Evolutionary conservation across 2,888 invertebrate genomes (phyloP).

Genomic region (Epinotia bilunana): DNA sequence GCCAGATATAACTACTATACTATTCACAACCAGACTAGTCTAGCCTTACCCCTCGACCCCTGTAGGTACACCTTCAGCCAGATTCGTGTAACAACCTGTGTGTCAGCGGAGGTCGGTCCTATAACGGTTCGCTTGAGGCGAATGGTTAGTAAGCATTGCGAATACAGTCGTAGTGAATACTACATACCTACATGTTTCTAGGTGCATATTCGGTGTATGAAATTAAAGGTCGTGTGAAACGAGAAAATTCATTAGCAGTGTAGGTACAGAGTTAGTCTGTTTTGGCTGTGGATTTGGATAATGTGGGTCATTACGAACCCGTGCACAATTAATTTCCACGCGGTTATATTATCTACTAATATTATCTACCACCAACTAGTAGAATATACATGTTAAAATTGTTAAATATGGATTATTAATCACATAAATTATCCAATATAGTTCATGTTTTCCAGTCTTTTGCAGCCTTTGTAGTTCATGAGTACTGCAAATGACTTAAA

Average conservation of each 20-base stretch:
- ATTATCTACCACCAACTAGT: not conserved
- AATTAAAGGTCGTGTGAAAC: not conserved
- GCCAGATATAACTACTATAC: conserved; percentile 10
- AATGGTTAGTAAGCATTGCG: not conserved
- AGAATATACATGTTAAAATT: not conserved
- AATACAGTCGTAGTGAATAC: not conserved
- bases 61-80: not conserved
- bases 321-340: not conserved
- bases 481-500: no score
- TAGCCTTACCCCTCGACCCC: not conserved
- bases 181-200: not conserved
- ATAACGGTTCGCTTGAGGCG: not conserved
- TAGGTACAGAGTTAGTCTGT: not conserved
- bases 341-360: not conserved
- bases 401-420: no score
- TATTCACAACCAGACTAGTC: not conserved
- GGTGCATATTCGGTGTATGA: not conserved
- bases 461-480: no score
- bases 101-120: not conserved
- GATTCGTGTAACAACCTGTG: not conserved
- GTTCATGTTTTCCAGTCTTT: no score
- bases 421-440: no score
- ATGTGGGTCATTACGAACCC: no score
- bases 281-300: not conserved
- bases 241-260: not conserved